Evolutionary conservation across 2,113 vertebrate genomes (phyloP).

Genomic region (Solea senegalensis): DNA sequence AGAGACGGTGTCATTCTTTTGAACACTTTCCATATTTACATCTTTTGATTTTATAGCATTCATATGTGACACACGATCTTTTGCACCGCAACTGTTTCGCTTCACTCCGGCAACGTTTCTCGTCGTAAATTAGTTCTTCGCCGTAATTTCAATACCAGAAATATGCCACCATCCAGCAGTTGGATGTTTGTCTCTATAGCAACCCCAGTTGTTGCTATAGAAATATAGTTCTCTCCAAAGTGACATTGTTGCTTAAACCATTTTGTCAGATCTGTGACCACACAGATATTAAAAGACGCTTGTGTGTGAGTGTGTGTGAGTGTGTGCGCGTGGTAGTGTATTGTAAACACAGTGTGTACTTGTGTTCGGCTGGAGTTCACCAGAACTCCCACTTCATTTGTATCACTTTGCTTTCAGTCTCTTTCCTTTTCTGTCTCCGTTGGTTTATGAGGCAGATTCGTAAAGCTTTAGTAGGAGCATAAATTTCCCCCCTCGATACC

Average conservation of each 20-base stretch:
- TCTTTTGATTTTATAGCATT: not conserved
- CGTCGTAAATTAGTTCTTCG: not conserved
- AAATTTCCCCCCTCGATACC: not conserved
- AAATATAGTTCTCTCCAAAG: too few species aligned
- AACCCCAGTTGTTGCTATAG: too few species aligned
- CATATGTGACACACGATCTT: not conserved
- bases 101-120: not conserved
- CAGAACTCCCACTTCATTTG: too few species aligned
- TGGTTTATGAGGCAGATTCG: not conserved
- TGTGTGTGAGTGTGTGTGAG: too few species aligned
- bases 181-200: too few species aligned
- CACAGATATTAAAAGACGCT: too few species aligned
- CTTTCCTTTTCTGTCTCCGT: not conserved
- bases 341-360: too few species aligned
- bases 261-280: too few species aligned
- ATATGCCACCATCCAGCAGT: too few species aligned
- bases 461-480: not conserved
- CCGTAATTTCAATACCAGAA: not conserved
- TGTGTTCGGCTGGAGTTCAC: too few species aligned
- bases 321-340: too few species aligned
- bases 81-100: not conserved
- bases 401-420: not conserved
- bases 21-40: slow-evolving; percentile 8
- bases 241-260: too few species aligned
- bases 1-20: slow-evolving; percentile 10